Base-by-base conservation (phyloP, 2,888 invertebrate species). In the Chorisops tibialis region DNA sequence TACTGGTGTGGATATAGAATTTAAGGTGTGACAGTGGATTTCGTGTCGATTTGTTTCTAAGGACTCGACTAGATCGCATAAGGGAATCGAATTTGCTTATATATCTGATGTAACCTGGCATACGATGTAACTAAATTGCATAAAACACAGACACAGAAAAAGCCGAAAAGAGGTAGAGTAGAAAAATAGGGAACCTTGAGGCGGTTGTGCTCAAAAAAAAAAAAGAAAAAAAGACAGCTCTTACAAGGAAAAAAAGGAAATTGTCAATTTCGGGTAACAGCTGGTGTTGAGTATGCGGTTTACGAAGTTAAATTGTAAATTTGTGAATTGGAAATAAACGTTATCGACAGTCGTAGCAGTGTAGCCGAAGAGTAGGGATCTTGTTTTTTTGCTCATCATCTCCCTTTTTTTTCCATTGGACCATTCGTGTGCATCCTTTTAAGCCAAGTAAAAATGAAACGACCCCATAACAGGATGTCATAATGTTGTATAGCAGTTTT, bases 241-340 rank as follows among this genome's bases (percentile, higher is more conserved):
- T 12, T 16, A 12, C 5, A 47, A 47, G 47, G 21, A 19, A 47
- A 47, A n/a, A 67, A 64, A 65, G 67, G 65, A 66, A 68, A 69
- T 67, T 69, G 68, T 64, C 68, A 69, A 69, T 69, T 68, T 67
- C 64, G 63, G 63, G 59, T 60, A 69, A 66, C 68, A 69, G 65
- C 67, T 68, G 69, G 65, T 67, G 65, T 63, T 67, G 63, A 67
- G 67, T 62, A 63, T 66, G 68, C 65, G 68, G 68, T 67, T 67
- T 65, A 62, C 65, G 63, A 66, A 68, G 66, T 67, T 66, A 65
- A 63, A 62, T 62, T 64, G 59, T 62, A 64, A 64, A 64, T 64
- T 64, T 64, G 64, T 61, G 64, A 64, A 64, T 64, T 61, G 64
- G 59, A 64, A 61, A 64, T 59, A 61, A 64, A 61, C 61, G 58